Evolutionary conservation across 2,888 invertebrate genomes (phyloP).

Genomic region (Meiosimyza platycephala): DNA sequence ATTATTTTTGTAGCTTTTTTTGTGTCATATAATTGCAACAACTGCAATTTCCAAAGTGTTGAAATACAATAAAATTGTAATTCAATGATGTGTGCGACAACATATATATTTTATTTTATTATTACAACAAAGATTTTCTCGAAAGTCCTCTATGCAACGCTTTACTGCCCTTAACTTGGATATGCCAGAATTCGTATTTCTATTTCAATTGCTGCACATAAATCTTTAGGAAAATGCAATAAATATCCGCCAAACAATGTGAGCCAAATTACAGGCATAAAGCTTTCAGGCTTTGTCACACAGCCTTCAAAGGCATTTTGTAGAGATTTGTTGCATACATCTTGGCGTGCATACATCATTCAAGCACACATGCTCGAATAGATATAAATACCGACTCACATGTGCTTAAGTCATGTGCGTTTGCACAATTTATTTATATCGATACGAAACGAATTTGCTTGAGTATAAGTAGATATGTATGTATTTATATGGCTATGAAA

Average conservation of each 20-base stretch:
- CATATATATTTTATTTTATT: too few species aligned
- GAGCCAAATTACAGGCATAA: too few species aligned
- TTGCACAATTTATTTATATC: too few species aligned
- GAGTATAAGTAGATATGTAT: background rate
- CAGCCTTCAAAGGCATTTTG: constrained; percentile 3
- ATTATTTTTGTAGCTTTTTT: too few species aligned
- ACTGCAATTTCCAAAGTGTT: too few species aligned
- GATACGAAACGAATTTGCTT: background rate
- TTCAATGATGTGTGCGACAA: too few species aligned
- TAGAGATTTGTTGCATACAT: constrained; percentile 3
- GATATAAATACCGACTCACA: background rate
- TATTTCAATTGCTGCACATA: background rate
- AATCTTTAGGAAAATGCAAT: constrained; percentile 6
- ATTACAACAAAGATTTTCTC: background rate
- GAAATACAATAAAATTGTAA: too few species aligned
- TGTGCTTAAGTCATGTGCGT: background rate
- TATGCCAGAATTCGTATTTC: background rate
- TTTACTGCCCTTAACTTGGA: background rate
- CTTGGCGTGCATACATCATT: too few species aligned
- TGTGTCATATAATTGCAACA: too few species aligned
- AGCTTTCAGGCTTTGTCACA: too few species aligned
- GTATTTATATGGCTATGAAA: constrained; percentile 25
- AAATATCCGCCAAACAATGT: background rate
- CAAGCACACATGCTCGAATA: constrained; percentile 1
- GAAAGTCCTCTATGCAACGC: background rate